A percentile compares a stretch with the other conserved stretches of the same genome.
Conservation (phyloP, 2,888 invertebrate species). For the Clostera curtula region DNA sequence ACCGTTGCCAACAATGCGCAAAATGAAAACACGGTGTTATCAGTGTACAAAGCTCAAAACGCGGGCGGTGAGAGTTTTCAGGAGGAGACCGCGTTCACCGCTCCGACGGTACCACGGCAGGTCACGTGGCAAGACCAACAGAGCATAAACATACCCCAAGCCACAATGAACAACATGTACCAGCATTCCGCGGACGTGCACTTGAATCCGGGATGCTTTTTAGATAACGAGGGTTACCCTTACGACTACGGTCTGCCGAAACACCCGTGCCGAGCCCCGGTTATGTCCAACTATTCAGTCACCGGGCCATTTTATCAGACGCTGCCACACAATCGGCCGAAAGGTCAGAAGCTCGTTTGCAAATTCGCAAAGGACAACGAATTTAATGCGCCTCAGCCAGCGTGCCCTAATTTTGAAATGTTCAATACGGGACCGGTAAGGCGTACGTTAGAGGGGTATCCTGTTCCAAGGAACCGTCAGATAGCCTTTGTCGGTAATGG, state of each 20-base stretch:
- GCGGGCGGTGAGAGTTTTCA: conserved; percentile 51
- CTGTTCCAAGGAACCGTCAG: conserved; percentile 72
- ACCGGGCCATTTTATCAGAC: conserved; percentile 81
- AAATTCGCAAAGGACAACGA: conserved; percentile 69
- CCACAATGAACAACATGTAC: conserved; percentile 65
- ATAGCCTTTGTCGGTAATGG: conserved; percentile 67
- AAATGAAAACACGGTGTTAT: conserved; percentile 60
- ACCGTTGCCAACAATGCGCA: conserved; percentile 69
- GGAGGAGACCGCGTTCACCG: conserved; percentile 59
- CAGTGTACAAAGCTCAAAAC: conserved; percentile 62
- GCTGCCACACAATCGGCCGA: conserved; percentile 82
- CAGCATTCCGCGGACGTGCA: conserved; percentile 84
- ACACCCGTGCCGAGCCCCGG: conserved; percentile 64
- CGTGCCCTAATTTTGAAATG: conserved; percentile 59
- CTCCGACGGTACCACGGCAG: conserved; percentile 60
- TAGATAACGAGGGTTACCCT: conserved; percentile 87
- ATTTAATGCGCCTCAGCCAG: conserved; percentile 52
- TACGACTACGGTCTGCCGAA: conserved; percentile 85
- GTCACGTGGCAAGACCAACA: conserved; percentile 75
- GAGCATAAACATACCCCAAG: conserved; percentile 69
- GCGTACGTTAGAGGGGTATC: conserved; percentile 88
- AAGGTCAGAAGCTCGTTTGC: conserved; percentile 68
- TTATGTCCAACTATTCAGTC: conserved; percentile 60
- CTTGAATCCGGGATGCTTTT: conserved; percentile 83
- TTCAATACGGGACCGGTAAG: conserved; percentile 76